Conservation (phyloP, 2,888 invertebrate species). For the Anarsia innoxiella region DNA sequence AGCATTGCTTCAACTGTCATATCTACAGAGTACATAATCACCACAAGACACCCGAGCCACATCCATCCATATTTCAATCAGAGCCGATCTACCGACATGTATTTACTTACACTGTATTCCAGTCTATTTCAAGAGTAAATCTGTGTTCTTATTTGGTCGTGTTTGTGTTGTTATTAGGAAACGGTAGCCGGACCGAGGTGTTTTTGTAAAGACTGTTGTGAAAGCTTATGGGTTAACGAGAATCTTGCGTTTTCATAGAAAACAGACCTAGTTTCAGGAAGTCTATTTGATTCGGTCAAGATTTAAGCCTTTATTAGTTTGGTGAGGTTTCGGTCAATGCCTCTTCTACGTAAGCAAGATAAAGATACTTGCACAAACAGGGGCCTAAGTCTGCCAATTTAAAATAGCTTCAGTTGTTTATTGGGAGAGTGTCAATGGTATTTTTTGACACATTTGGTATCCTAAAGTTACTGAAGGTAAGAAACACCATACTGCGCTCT, state of each 20-base stretch:
- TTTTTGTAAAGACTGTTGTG: slow-evolving; percentile 7
- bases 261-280: too few species aligned
- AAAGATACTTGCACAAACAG: too few species aligned
- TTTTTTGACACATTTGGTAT: too few species aligned
- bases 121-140: slow-evolving; percentile 56
- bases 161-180: slow-evolving; percentile 51
- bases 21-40: neutral
- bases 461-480: too few species aligned
- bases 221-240: slow-evolving; percentile 3
- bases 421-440: too few species aligned
- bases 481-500: too few species aligned
- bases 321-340: too few species aligned
- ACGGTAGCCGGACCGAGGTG: slow-evolving; percentile 21
- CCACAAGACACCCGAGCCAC: slow-evolving; percentile 14
- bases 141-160: slow-evolving; percentile 52
- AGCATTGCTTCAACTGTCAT: neutral
- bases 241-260: neutral
- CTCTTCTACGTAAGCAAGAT: too few species aligned
- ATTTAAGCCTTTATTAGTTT: too few species aligned
- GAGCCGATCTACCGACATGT: slow-evolving; percentile 46
- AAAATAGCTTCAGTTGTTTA: too few species aligned
- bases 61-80: slow-evolving; percentile 61
- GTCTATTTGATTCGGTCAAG: too few species aligned
- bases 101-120: slow-evolving; percentile 46
- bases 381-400: too few species aligned